Base-by-base conservation (phyloP, 2,797 vertebrate species). In the Girardinus metallicus region DNA sequence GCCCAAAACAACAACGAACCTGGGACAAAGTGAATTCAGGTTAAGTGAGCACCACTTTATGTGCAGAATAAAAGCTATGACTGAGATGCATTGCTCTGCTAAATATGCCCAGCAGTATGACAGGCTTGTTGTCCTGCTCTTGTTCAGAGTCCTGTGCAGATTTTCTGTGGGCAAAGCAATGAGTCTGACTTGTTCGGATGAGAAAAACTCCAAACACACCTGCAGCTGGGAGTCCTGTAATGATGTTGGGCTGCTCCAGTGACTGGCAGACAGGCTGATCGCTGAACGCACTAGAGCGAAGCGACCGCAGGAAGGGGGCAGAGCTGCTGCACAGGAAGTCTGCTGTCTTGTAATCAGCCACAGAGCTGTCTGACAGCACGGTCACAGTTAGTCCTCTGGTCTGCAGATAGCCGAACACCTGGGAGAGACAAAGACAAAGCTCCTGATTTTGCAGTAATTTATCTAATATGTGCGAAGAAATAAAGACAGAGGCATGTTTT, bases 211-310 rank as follows among this genome's bases (percentile, higher is more conserved):
- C 6, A 9, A 55, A 29, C 44, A 57, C 75, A 99, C 98, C 98
- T 95, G 98, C 97, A 46, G 98, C 98, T 53, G 97, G 95, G 34
- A 99, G 96, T 46, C 97, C 98, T 21, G 96, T 96, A 5, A 96
- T 86, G 0, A 99, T 97, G 87, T 99, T 99, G 2, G 98, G 98
- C 11, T 97, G 98, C 79, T 99, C 98, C 80, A 99, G 95, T n/a
- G 96, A 89, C 0, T 92, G 90, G 83, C 97, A 98, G 78, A 89
- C 94, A 0, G 92, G 57, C 9, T 57, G 78, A 8, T 94, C 95
- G 29, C 87, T 89, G 91, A 95, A 96, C 10, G 85, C 82, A 49
- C 85, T 88, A 31, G 96, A 97, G 89, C 97, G 97, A 36, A 99
- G 93, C 16, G 96, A 97, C 86, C 95, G 97, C 86, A 99, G 95